Conservation (phyloP, 1,140 invertebrate species). For the Stenopsyche tienmushanensis region DNA sequence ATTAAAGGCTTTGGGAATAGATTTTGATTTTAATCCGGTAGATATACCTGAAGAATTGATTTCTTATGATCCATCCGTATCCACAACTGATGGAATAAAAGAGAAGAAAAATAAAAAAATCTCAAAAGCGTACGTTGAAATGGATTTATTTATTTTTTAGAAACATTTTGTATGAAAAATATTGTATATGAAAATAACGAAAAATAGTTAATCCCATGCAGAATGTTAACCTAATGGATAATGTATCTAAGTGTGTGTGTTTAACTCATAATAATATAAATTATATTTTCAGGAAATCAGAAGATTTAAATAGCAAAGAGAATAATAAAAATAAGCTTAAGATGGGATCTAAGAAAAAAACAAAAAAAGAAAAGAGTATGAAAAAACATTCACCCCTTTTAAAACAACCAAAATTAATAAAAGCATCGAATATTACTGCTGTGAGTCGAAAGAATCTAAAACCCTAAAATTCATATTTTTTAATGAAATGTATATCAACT, state of each 20-base stretch:
- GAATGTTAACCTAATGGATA: no score
- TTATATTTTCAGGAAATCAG: neutral
- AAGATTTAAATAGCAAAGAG: neutral
- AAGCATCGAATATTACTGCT: neutral
- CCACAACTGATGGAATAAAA: no score
- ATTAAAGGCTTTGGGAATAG: conserved; percentile 47
- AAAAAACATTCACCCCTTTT: no score
- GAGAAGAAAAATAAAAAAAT: neutral
- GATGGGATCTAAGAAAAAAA: no score
- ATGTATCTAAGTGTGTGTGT: no score
- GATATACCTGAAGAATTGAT: conserved; percentile 49
- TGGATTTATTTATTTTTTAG: neutral
- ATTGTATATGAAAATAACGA: no score
- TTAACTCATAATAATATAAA: neutral
- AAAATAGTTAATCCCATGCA: no score
- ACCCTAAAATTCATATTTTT: neutral
- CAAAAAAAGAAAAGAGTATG: no score
- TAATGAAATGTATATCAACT: neutral
- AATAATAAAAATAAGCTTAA: neutral
- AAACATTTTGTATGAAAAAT: no score
- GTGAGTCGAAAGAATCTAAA: neutral
- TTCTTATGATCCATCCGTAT: conserved; percentile 16
- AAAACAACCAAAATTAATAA: neutral
- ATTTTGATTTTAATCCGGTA: conserved; percentile 52
- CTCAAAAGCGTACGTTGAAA: neutral